Evolutionary conservation across 2,888 invertebrate species (phyloP).

Genomic region (Pegoplata infirma): DNA sequence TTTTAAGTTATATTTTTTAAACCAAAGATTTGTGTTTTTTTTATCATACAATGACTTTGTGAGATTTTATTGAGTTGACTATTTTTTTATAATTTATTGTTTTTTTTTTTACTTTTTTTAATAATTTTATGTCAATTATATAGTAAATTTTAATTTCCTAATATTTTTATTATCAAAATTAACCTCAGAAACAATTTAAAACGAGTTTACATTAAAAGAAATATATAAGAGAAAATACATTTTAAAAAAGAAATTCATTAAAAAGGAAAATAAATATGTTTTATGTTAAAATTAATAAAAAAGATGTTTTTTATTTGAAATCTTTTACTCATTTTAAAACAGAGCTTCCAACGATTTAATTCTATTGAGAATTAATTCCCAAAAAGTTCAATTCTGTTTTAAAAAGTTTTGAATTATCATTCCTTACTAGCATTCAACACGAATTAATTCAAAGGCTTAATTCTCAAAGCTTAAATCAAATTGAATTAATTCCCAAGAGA

Average conservation of each 20-base stretch:
- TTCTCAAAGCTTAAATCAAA: too few species aligned
- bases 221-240: conserved; percentile 19
- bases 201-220: conserved; percentile 30
- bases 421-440: too few species aligned
- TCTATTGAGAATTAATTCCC: too few species aligned
- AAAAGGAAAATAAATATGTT: conserved; percentile 35
- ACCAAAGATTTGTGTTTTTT: conserved; percentile 63
- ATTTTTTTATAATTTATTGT: not conserved
- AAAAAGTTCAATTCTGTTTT: too few species aligned
- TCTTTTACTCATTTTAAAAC: too few species aligned
- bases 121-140: conserved; percentile 25
- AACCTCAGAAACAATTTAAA: conserved; percentile 30
- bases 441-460: too few species aligned
- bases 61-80: not conserved
- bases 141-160: not conserved
- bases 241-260: conserved; percentile 25
- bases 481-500: too few species aligned
- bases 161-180: conserved; percentile 11
- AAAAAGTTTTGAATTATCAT: too few species aligned
- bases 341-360: too few species aligned
- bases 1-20: conserved; percentile 45
- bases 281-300: conserved; percentile 35
- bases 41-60: not conserved
- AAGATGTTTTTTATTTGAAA: too few species aligned
- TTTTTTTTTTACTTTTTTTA: not conserved